These are phyloP conservation scores for Naja naja DNA, from an alignment of 2,113 vertebrate species.

Conservation along the genomic window DNA sequence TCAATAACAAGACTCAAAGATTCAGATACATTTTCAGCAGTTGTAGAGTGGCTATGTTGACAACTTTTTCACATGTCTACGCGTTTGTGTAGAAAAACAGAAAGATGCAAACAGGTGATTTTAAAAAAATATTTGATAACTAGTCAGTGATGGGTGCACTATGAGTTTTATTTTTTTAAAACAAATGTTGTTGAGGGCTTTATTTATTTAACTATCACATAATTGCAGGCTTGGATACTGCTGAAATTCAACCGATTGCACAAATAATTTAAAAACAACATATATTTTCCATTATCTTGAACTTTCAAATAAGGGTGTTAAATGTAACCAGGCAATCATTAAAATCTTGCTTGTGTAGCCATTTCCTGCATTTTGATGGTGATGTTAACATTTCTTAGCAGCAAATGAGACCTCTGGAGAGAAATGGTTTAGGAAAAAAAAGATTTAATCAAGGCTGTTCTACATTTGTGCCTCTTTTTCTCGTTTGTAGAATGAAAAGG, in stretches of 20 bases:
- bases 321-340: slow-evolving; percentile 72
- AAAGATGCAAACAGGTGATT: not conserved
- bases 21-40: not conserved
- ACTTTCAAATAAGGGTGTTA: slow-evolving; percentile 64
- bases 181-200: not conserved
- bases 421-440: slow-evolving; percentile 46
- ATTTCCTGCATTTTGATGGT: slow-evolving; percentile 65
- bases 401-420: slow-evolving; percentile 76
- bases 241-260: slow-evolving; percentile 34
- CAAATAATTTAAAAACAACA: slow-evolving; percentile 67
- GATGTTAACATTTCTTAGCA: slow-evolving; percentile 60
- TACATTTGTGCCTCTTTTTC: not conserved
- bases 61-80: not conserved
- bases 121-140: not conserved
- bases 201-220: not conserved
- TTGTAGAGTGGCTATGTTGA: not conserved
- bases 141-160: not conserved
- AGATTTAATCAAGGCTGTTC: slow-evolving; percentile 48
- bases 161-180: slow-evolving; percentile 9
- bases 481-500: slow-evolving; percentile 42
- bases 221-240: slow-evolving; percentile 4
- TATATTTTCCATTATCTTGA: slow-evolving; percentile 67
- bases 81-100: not conserved
- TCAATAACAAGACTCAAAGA: not conserved
- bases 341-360: slow-evolving; percentile 68